Base-by-base conservation (phyloP, 1,140 invertebrate genomes). In the Lepidurus couesii region DNA sequence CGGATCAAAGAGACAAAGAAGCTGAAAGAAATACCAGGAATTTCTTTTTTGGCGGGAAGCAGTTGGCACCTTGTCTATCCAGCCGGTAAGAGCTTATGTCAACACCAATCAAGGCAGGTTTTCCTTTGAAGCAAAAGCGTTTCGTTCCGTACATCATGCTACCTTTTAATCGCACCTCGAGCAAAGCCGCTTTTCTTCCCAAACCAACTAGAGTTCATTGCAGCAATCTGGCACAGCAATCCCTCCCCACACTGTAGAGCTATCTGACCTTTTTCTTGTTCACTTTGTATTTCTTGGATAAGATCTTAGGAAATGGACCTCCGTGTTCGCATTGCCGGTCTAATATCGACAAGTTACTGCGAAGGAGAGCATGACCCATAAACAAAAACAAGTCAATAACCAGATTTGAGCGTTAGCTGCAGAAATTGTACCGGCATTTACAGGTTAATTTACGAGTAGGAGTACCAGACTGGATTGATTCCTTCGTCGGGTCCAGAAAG, bases 161-260 rank as follows among this genome's bases (percentile, higher is more conserved):
- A 65, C 13, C 53, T 65, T 16, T 7, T 65, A 65, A 65, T 65
- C 0, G n/a, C 53, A 65, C 53, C 53, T 65, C 13, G 6, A 65
- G 53, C 53, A 21, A 65, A 65, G 53, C 53, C 13, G 53, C n/a
- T 65, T 65, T 65, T 65, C n/a, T 65, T 34, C 53, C 53, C 53
- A 65, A 65, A 65, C 53, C n/a, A 13, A 16, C 7, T 65, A 65
- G 53, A 21, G 16, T 65, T 21, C 53, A 65, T 65, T 65, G n/a
- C 53, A 65, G 16, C 53, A 21, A 65, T 65, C 53, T 65, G 53
- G 53, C 21, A 5, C 13, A 7, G 53, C 16, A 65, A n/a, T 21
- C 21, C 8, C 21, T 16, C 16, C 53, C n/a, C 53, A 65, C 9
- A 21, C 16, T 65, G 16, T 1, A 16, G n/a, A 65, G 45, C 16